Percentiles rank a stretch among this genome's conserved stretches.
phyloP scores from a whole-genome alignment of 1,140 invertebrate species.

The Copidosoma floridanum region DNA sequence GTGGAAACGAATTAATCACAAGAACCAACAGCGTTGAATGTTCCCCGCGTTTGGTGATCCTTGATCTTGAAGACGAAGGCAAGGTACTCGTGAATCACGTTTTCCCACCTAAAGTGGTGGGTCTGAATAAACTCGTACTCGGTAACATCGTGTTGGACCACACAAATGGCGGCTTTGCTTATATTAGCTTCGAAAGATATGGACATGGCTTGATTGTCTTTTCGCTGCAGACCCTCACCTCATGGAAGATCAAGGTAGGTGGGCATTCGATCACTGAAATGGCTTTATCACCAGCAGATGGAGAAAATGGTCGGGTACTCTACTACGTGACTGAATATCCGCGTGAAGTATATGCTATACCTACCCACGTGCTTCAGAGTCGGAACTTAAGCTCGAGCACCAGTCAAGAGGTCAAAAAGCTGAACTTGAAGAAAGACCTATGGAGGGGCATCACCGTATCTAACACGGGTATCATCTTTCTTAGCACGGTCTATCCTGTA shows the following conservation, averaged over 20 bases:
- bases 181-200: constrained; percentile 64
- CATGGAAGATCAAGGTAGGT: constrained; percentile 65
- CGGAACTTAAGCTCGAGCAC: constrained; percentile 37
- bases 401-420: constrained; percentile 53
- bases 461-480: constrained; percentile 64
- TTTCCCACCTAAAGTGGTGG: constrained; percentile 59
- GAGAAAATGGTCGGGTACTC: constrained; percentile 48
- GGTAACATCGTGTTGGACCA: constrained; percentile 71
- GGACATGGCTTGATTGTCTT: constrained; percentile 73
- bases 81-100: constrained; percentile 58
- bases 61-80: constrained; percentile 63
- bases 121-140: constrained; percentile 58
- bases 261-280: constrained; percentile 64
- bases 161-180: constrained; percentile 65
- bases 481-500: constrained; percentile 64
- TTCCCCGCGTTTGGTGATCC: constrained; percentile 66
- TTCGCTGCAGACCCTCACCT: constrained; percentile 59
- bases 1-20: constrained; percentile 60
- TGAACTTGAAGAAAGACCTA: constrained; percentile 64
- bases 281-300: constrained; percentile 61
- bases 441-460: constrained; percentile 72
- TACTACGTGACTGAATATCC: constrained; percentile 68
- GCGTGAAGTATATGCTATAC: constrained; percentile 63
- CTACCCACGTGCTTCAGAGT: constrained; percentile 59
- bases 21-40: constrained; percentile 57